Percentiles rank a stretch among this genome's conserved stretches.
Conservation (phyloP, 2,797 vertebrate genomes). For the Perodicticus potto region DNA sequence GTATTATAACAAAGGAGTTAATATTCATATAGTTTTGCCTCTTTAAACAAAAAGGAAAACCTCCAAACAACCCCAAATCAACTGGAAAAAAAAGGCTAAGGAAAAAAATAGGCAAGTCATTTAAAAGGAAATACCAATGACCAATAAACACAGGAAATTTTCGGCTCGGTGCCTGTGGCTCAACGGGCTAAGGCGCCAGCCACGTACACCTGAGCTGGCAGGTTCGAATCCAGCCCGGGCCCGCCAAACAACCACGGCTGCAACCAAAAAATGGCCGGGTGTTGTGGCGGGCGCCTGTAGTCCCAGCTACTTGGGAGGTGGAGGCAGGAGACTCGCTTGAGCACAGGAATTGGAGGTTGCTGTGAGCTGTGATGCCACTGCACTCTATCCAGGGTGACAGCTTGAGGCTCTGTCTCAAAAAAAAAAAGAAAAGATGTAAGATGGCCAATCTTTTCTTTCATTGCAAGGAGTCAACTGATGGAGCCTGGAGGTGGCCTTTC, state of each 20-base stretch:
- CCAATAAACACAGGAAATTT: not conserved
- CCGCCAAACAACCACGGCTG: too few species aligned
- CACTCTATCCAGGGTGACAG: too few species aligned
- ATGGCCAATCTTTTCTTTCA: conserved; percentile 23
- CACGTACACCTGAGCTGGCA: too few species aligned
- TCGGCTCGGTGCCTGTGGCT: not conserved
- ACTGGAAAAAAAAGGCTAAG: conserved; percentile 5
- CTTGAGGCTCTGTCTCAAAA: too few species aligned
- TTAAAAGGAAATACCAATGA: conserved; percentile 28
- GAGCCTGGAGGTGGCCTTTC: not conserved
- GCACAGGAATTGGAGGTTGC: too few species aligned
- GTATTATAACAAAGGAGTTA: conserved; percentile 15
- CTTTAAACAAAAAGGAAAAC: conserved; percentile 30
- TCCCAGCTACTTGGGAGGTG: too few species aligned
- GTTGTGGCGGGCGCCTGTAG: too few species aligned
- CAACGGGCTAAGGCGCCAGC: too few species aligned
- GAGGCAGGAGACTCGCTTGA: too few species aligned
- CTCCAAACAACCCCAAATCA: conserved; percentile 25
- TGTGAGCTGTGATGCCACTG: too few species aligned
- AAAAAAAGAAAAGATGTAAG: not conserved
- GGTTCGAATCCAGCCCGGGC: too few species aligned
- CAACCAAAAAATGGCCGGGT: too few species aligned
- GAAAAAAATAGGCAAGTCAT: not conserved
- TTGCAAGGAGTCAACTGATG: not conserved
- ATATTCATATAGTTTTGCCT: conserved; percentile 25